Percentiles rank a stretch among this genome's conserved stretches.
Conservation (phyloP, 1,140 invertebrate genomes). For the Listronotus oregonensis region DNA sequence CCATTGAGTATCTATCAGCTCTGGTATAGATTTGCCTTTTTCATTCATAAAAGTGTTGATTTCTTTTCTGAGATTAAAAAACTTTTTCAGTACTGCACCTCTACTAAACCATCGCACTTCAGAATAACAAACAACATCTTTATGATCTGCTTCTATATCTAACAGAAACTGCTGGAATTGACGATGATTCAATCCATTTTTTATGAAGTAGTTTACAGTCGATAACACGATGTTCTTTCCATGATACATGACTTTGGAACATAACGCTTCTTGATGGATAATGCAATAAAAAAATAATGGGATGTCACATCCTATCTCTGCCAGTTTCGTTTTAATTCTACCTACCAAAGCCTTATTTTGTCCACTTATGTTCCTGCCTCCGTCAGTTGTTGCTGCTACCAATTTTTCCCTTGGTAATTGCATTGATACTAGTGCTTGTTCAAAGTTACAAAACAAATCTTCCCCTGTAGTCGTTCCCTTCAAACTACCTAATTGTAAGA, state of each 20-base stretch:
- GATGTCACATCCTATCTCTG: slow-evolving; percentile 14
- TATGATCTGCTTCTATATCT: no score
- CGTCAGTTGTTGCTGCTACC: slow-evolving; percentile 27
- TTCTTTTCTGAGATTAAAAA: slow-evolving; percentile 29
- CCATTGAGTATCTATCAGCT: slow-evolving; percentile 23
- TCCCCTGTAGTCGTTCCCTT: slow-evolving; percentile 32
- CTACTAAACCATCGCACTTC: slow-evolving; percentile 33
- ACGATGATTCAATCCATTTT: slow-evolving; percentile 26
- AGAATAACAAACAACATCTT: no score
- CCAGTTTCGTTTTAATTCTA: slow-evolving; percentile 26
- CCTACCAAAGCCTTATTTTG: slow-evolving; percentile 31
- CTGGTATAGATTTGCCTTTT: no score
- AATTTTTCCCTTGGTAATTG: slow-evolving; percentile 30
- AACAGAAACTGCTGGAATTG: no score
- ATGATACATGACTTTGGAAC: slow-evolving; percentile 10
- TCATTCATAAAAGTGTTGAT: slow-evolving; percentile 30
- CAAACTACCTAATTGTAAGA: slow-evolving; percentile 23
- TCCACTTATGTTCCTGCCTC: slow-evolving; percentile 29
- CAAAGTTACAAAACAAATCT: slow-evolving; percentile 29
- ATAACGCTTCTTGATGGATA: slow-evolving; percentile 28
- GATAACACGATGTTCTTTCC: slow-evolving; percentile 17
- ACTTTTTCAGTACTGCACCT: slow-evolving; percentile 30
- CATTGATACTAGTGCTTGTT: slow-evolving; percentile 22
- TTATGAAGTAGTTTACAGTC: slow-evolving; percentile 23
- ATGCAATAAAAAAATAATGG: slow-evolving; percentile 30